A percentile compares a stretch with the other conserved stretches of the same genome.
Conservation (phyloP, 2,797 vertebrate species). For the Scleropages formosus region DNA sequence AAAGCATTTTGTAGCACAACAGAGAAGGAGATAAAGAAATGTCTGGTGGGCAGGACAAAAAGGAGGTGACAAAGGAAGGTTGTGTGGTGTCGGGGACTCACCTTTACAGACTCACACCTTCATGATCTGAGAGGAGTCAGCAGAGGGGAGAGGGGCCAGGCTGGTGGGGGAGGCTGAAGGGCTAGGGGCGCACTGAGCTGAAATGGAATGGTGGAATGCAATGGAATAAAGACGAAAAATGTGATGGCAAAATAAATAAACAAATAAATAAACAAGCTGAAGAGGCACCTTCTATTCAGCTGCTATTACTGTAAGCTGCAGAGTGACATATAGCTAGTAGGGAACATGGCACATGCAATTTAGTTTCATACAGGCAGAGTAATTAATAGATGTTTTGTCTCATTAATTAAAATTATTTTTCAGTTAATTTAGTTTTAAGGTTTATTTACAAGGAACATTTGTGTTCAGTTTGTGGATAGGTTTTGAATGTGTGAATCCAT, state of each 20-base stretch:
- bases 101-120: constrained; percentile 78
- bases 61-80: no score
- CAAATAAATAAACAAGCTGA: not conserved
- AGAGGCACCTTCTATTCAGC: not conserved
- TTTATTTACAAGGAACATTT: not conserved
- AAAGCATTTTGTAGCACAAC: not conserved
- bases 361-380: not conserved
- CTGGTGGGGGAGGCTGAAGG: constrained; percentile 83
- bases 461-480: not conserved
- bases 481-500: not conserved
- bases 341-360: not conserved
- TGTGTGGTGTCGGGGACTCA: constrained; percentile 43
- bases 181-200: constrained; percentile 84
- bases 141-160: constrained; percentile 76
- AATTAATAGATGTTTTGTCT: not conserved
- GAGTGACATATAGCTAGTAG: constrained; percentile 21
- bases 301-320: constrained; percentile 23
- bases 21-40: not conserved
- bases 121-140: constrained; percentile 79
- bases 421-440: not conserved
- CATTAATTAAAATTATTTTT: no score
- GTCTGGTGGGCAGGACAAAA: constrained; percentile 14
- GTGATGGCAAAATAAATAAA: constrained; percentile 29
- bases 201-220: constrained; percentile 56
- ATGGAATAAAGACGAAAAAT: constrained; percentile 35